A percentile compares a stretch with the other conserved stretches of the same genome.
These are phyloP conservation scores for Silurus aristotelis DNA, from an alignment of 2,797 vertebrate genomes.

Conservation along the genomic window DNA sequence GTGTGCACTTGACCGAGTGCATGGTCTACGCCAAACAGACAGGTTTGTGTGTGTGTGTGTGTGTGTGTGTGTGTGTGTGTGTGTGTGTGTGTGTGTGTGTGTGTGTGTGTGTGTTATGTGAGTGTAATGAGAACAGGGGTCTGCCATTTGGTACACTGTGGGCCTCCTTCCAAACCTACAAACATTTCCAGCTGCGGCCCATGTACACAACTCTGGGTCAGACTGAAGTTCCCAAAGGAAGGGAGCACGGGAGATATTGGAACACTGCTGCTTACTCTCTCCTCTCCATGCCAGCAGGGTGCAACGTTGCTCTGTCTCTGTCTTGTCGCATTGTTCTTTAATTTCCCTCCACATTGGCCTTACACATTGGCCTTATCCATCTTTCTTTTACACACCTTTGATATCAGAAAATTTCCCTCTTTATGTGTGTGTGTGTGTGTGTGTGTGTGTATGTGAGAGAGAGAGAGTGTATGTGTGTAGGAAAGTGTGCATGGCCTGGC, in stretches of 20 bases:
- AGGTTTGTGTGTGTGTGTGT: no score
- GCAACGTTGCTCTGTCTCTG: conserved; percentile 45
- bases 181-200: conserved; percentile 5
- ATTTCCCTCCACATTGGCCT: conserved; percentile 68
- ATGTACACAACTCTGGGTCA: not conserved
- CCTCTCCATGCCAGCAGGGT: conserved; percentile 50
- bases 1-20: conserved; percentile 23
- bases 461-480: not conserved
- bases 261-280: not conserved
- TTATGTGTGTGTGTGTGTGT: conserved; percentile 20
- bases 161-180: not conserved
- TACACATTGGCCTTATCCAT: conserved; percentile 67
- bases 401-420: conserved; percentile 67
- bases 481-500: not conserved
- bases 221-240: conserved; percentile 16
- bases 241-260: conserved; percentile 31
- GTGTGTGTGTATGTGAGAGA: not conserved
- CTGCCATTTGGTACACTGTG: conserved; percentile 52
- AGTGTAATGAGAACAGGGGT: conserved; percentile 3
- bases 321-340: conserved; percentile 54
- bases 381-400: conserved; percentile 66
- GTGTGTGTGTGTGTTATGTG: conserved; percentile 23
- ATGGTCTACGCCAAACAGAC: not conserved
- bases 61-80: conserved; percentile 9
- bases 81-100: conserved; percentile 32